Base-by-base conservation (phyloP, 2,797 vertebrate species). In the Setipinna tenuifilis region DNA sequence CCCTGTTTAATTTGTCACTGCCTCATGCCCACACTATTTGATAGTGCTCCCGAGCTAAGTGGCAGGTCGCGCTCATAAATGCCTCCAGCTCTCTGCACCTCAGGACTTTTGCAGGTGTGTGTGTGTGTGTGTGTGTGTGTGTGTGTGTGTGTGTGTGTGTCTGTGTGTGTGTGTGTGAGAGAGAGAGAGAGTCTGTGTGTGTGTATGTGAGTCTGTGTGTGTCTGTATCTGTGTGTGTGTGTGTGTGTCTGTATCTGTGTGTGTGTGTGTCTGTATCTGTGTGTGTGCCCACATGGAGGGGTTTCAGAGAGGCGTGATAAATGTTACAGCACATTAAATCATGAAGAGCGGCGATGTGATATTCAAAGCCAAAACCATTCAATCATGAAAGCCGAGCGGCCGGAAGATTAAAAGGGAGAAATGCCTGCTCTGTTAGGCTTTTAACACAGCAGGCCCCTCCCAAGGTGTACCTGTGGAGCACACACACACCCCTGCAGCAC, bases 281-380 rank as follows among this genome's bases (percentile, higher is more conserved):
- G 71, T 78, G 35, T 10, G 35, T 44, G 71, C 17, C 71, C 71
- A 78, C 71, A 41, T 78, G 0, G 35, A 78, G 71, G 35, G 71
- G 35, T 78, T 78, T 88, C 85, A 85, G 83, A 87, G 89, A 88
- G 84, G 85, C 83, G 83, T 88, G 87, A 89, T 88, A 88, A 90
- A 90, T 78, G 86, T 89, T 90, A 88, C 57, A 88, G 86, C 87
- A 82, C 87, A 88, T 90, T 90, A 89, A 89, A 88, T 88, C 87
- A 89, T 83, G 87, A 83, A 81, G 84, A 87, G 83, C 81, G 83
- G 83, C 44, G 83, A 83, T 86, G 44, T 23, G 83, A 88, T 86
- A 85, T 86, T 86, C 82, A 86, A 88, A 88, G 85, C 44, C 44
- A 83, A 87, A 87, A 84, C 84, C 54, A 71, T 83, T 88, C 88